Conservation (phyloP, 2,888 invertebrate genomes). For the Drosophila fulvimacula region DNA sequence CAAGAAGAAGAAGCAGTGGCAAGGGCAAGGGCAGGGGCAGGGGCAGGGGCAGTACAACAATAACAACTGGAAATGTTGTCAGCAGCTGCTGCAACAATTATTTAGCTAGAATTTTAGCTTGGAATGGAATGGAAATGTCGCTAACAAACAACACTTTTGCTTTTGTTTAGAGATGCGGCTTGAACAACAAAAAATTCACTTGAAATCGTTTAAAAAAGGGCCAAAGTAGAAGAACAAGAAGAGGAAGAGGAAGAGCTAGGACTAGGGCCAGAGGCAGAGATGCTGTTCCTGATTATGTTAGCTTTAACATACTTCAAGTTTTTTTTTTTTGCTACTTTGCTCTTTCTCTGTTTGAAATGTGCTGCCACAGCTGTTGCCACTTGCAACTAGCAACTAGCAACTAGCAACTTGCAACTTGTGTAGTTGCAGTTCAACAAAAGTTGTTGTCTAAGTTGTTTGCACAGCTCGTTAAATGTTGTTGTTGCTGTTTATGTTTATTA, state of each 20-base stretch:
- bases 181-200: conserved; percentile 29
- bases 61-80: conserved; percentile 45
- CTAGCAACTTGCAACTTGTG: conserved; percentile 24
- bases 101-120: conserved; percentile 65
- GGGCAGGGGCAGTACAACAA: neutral
- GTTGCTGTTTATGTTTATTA: conserved; percentile 19
- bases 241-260: no score
- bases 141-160: conserved; percentile 67
- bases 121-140: conserved; percentile 42
- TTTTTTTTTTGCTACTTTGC: neutral
- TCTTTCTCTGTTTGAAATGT: conserved; percentile 1
- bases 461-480: conserved; percentile 28
- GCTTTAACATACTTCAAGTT: conserved; percentile 17
- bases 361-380: conserved; percentile 51
- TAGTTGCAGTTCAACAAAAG: conserved; percentile 49
- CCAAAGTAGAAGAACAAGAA: neutral
- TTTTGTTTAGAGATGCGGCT: conserved; percentile 58
- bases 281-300: conserved; percentile 44
- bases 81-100: conserved; percentile 59
- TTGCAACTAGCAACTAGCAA: conserved; percentile 31
- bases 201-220: conserved; percentile 27
- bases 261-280: neutral
- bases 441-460: conserved; percentile 51
- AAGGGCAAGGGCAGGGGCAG: no score
- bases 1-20: neutral